Evolutionary conservation across 1,140 invertebrate species (phyloP).

Genomic region (Ruditapes philippinarum): DNA sequence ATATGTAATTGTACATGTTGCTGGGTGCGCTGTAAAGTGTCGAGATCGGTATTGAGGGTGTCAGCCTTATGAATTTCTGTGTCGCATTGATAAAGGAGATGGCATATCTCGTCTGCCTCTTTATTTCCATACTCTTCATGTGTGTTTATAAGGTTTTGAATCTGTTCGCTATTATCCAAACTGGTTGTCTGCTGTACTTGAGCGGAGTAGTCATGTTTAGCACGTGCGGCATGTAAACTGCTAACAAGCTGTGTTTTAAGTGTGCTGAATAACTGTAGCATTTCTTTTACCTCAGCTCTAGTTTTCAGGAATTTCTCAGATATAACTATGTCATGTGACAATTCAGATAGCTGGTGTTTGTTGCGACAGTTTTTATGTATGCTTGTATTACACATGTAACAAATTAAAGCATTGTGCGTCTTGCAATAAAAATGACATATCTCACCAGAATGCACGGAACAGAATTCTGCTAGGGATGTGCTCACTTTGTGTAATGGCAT

Average conservation of each 20-base stretch:
- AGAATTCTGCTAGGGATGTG: neutral
- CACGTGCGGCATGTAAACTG: neutral
- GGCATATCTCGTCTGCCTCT: neutral
- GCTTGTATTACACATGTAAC: neutral
- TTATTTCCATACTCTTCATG: neutral
- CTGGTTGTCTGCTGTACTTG: neutral
- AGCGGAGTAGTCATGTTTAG: neutral
- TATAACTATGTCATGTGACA: neutral
- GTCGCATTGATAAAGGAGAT: neutral
- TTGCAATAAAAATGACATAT: neutral
- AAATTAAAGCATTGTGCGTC: neutral
- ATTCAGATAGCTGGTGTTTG: neutral
- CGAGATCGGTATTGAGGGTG: neutral
- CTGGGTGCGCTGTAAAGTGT: neutral
- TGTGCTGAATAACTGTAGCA: neutral
- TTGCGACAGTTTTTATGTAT: neutral
- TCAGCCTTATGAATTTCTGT: neutral
- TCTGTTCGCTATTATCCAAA: neutral
- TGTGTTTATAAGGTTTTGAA: neutral
- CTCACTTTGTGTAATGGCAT: neutral
- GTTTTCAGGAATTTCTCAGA: neutral
- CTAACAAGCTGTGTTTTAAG: neutral
- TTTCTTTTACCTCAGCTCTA: neutral
- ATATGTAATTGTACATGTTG: neutral
- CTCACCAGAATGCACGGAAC: neutral